Evolutionary conservation across 2,888 invertebrate genomes (phyloP).

Genomic region (Muschampia staudingeri): DNA sequence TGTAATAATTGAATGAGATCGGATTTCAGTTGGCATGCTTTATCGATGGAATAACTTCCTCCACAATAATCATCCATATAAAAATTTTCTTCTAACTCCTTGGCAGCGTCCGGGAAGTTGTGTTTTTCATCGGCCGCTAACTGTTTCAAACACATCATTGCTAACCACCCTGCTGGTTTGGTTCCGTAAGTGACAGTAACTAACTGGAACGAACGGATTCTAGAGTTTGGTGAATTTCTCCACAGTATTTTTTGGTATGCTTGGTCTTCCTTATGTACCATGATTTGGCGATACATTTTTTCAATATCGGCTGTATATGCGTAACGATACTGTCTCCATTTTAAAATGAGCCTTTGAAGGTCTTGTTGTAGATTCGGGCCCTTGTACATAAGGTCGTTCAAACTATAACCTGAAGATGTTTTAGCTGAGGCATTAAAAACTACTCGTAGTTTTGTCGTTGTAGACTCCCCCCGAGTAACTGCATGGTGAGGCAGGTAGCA

Average conservation of each 20-base stretch:
- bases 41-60: slow-evolving; percentile 27
- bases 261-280: slow-evolving; percentile 49
- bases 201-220: slow-evolving; percentile 42
- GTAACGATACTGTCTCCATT: slow-evolving; percentile 57
- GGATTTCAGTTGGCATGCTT: background rate
- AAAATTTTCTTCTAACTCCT: slow-evolving; percentile 23
- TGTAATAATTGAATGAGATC: slow-evolving; percentile 42
- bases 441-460: background rate
- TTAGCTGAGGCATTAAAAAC: background rate
- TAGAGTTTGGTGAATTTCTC: slow-evolving; percentile 33
- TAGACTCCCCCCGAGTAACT: background rate
- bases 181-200: slow-evolving; percentile 51
- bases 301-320: slow-evolving; percentile 59
- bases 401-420: background rate
- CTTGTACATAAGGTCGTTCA: slow-evolving; percentile 32
- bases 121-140: slow-evolving; percentile 48
- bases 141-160: slow-evolving; percentile 60
- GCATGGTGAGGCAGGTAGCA: background rate
- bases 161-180: slow-evolving; percentile 49
- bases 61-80: slow-evolving; percentile 45
- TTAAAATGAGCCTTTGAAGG: slow-evolving; percentile 50
- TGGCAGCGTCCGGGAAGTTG: slow-evolving; percentile 38
- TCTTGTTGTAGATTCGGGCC: slow-evolving; percentile 59
- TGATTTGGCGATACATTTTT: slow-evolving; percentile 59
- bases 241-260: slow-evolving; percentile 54